Base-by-base conservation (phyloP, 1,140 invertebrate species). In the Dreissena rostriformis region DNA sequence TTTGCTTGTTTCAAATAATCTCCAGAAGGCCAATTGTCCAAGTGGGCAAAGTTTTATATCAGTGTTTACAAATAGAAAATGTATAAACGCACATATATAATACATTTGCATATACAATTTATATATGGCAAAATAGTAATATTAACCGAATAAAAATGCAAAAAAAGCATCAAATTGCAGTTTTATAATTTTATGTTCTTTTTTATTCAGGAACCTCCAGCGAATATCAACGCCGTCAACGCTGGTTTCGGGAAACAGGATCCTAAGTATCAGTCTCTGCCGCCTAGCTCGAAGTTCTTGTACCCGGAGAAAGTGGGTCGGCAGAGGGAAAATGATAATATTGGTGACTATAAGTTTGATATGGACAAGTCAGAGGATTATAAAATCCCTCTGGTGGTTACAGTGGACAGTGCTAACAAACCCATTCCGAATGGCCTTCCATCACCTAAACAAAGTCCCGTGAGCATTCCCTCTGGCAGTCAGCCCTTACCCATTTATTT, bases 261-360 rank as follows among this genome's bases (percentile, higher is more conserved):
- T 93, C 97, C 97, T 0, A 98, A 98, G 93, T 98, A 98, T 94
- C 97, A 98, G 94, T 98, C 97, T 24, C 94, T 98, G 91, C 97
- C 97, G 67, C 73, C 88, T 55, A 90, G 87, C 81, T 86, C 86
- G 24, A 91, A 97, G 93, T 97, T 97, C 73, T 79, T 89, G 52
- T 55, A 67, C 24, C 66, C 86, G 1, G 88, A 90, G 29, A 82
- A 77, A 17, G 53, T 39, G 12, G 85, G 79, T 67, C 57, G n/a
- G 15, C 29, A 22, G 55, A 82, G 57, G 57, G 87, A 88, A 82
- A 75, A 82, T 85, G 87, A 88, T 39, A 88, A 87, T 84, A 88
- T 87, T 63, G 39, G 70, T 19, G 73, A 76, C 29, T 67, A 66
- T 24, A 63, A 82, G 55, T 77, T 49, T 0, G 70, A 82, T 24